Evolutionary conservation across 1,140 invertebrate genomes (phyloP).

Genomic region (Drosophila eugracilis): DNA sequence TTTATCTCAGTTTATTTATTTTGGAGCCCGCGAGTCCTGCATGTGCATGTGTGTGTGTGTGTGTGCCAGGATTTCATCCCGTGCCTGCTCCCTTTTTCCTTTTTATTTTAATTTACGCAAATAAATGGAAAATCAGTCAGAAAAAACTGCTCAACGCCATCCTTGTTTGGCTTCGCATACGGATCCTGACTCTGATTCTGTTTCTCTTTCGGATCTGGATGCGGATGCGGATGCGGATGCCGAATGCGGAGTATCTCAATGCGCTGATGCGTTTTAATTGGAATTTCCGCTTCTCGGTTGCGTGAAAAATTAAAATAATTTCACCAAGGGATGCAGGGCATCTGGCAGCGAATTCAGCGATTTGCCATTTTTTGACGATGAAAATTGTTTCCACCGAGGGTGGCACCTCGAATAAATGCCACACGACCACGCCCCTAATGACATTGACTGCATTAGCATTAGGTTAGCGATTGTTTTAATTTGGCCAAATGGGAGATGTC

Average conservation of each 20-base stretch:
- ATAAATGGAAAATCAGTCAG: constrained; percentile 81
- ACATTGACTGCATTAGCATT: constrained; percentile 46
- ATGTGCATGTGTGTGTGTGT: constrained; percentile 20
- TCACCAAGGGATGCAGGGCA: constrained; percentile 2
- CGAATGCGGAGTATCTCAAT: constrained; percentile 32
- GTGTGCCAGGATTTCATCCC: constrained; percentile 18
- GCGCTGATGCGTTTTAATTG: constrained; percentile 80
- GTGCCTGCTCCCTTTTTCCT: constrained; percentile 5
- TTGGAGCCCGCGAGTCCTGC: constrained; percentile 36
- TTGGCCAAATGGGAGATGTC: neutral
- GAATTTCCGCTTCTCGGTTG: constrained; percentile 74
- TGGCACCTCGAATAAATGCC: neutral
- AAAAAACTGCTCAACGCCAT: constrained; percentile 40
- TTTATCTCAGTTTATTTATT: constrained; percentile 79
- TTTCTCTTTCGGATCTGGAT: constrained; percentile 10
- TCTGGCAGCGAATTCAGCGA: constrained; percentile 8
- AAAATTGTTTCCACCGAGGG: constrained; percentile 22
- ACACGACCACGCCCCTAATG: constrained; percentile 27
- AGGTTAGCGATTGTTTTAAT: constrained; percentile 2
- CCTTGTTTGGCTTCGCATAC: constrained; percentile 22
- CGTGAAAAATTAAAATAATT: constrained; percentile 78
- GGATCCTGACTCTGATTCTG: constrained; percentile 16
- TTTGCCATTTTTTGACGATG: constrained; percentile 58
- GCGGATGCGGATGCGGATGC: constrained; percentile 1
- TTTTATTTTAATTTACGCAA: constrained; percentile 67